These are phyloP conservation scores for Antechinus stuartii DNA, from an alignment of 2,113 vertebrate species.

Conservation along the genomic window DNA sequence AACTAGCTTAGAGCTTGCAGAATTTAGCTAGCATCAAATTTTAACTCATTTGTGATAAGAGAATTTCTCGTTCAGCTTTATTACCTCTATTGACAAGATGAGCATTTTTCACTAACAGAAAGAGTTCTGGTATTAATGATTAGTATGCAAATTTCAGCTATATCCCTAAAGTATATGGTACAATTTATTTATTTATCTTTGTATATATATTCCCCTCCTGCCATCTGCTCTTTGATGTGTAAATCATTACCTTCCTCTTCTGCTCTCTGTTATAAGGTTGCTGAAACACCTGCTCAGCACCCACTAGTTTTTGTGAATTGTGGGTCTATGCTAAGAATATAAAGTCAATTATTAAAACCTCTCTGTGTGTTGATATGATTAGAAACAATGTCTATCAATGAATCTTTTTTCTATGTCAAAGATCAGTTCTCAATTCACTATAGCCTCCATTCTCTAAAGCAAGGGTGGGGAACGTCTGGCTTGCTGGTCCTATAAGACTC, in stretches of 20 bases:
- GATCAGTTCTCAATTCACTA: neutral
- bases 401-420: neutral
- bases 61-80: neutral
- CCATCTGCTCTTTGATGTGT: neutral
- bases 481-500: too few relatives aligned
- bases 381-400: neutral
- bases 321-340: neutral
- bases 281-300: neutral
- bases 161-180: neutral
- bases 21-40: neutral
- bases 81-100: neutral
- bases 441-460: neutral
- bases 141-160: neutral
- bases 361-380: neutral
- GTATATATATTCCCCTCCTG: neutral
- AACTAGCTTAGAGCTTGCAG: neutral
- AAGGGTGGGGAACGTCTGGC: too few relatives aligned
- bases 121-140: neutral
- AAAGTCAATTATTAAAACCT: neutral
- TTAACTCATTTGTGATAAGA: neutral
- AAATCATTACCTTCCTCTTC: neutral
- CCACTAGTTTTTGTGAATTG: neutral
- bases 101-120: neutral
- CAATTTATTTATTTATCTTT: neutral
- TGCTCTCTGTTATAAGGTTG: neutral